Evolutionary conservation across 2,888 invertebrate genomes (phyloP).

Genomic region (Dichetophora obliterata): DNA sequence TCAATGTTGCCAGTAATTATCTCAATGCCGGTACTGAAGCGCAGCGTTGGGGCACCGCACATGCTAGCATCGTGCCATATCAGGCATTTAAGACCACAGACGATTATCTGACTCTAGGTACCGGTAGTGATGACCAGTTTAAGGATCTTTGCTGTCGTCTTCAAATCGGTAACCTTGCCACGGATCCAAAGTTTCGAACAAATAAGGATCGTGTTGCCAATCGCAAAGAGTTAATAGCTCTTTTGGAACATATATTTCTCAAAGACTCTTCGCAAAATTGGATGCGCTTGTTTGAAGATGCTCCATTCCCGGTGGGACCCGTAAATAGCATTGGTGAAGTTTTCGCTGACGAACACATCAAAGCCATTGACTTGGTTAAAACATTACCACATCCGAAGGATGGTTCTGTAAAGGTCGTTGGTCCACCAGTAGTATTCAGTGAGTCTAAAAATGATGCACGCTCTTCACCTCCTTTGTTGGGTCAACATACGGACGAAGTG

Average conservation of each 20-base stretch:
- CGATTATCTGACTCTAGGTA: constrained; percentile 87
- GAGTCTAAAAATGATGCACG: constrained; percentile 79
- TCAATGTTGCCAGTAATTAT: constrained; percentile 91
- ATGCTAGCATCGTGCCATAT: constrained; percentile 95
- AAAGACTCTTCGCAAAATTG: constrained; percentile 81
- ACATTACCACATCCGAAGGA: constrained; percentile 78
- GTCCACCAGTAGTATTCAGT: constrained; percentile 88
- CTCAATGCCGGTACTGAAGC: constrained; percentile 87
- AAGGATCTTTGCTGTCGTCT: constrained; percentile 78
- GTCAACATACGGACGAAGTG: constrained; percentile 88
- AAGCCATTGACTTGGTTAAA: constrained; percentile 79
- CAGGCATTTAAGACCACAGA: constrained; percentile 88
- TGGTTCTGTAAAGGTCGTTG: constrained; percentile 82
- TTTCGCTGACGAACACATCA: constrained; percentile 90
- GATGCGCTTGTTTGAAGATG: constrained; percentile 78
- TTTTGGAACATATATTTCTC: constrained; percentile 75
- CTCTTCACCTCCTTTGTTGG: constrained; percentile 84
- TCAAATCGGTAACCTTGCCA: constrained; percentile 73
- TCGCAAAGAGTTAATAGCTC: constrained; percentile 76
- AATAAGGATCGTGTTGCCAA: constrained; percentile 84
- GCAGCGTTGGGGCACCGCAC: constrained; percentile 90
- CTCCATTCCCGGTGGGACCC: constrained; percentile 89
- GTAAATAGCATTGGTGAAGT: constrained; percentile 89
- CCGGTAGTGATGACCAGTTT: constrained; percentile 89
- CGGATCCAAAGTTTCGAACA: constrained; percentile 76